Conservation (phyloP, 2,113 vertebrate genomes). For the Sylvia atricapilla region DNA sequence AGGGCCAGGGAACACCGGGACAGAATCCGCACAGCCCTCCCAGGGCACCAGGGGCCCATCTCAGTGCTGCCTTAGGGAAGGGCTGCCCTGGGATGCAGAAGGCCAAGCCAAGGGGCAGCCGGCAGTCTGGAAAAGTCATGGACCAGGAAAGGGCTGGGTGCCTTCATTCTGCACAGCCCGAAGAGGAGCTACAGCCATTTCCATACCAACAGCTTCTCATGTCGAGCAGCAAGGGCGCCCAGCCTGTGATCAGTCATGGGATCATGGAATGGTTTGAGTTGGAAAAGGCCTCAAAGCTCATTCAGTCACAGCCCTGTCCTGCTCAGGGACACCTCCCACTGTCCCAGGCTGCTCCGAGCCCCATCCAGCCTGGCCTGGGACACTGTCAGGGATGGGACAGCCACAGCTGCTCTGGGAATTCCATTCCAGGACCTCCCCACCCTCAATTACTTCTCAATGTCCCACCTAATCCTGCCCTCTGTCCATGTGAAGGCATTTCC, state of each 20-base stretch:
- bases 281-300: not conserved
- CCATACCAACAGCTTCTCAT: not conserved
- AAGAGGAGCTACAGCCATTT: not conserved
- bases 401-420: not conserved
- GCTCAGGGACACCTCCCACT: not conserved
- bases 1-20: not conserved
- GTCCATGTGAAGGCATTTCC: accelerated
- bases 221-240: not conserved
- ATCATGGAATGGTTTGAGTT: not conserved
- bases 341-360: not conserved
- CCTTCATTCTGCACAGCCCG: not conserved
- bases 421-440: not conserved
- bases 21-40: not conserved
- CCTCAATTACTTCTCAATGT: too few relatives aligned
- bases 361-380: accelerated
- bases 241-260: not conserved
- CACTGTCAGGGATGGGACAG: not conserved
- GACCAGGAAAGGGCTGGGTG: not conserved
- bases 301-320: not conserved
- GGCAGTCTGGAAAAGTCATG: not conserved
- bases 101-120: not conserved
- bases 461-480: not conserved
- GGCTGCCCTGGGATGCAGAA: not conserved
- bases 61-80: not conserved
- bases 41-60: not conserved